A percentile compares a stretch with the other conserved stretches of the same genome.
phyloP scores from a whole-genome alignment of 2,797 vertebrate genomes.

The Sphenopsis melanotis region DNA sequence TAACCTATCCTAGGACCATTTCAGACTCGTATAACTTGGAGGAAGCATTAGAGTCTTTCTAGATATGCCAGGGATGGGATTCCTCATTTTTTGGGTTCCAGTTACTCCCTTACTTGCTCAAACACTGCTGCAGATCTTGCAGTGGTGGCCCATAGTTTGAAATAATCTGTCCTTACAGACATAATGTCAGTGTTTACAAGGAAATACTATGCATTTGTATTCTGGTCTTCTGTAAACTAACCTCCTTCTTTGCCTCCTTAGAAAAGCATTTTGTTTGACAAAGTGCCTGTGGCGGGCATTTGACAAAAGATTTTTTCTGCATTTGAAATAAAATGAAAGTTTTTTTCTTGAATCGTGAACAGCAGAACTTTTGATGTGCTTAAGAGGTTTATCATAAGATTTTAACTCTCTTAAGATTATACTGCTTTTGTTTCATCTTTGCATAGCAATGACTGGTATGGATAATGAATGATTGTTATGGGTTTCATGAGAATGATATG shows the following conservation, averaged over 20 bases:
- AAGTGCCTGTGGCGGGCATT: neutral
- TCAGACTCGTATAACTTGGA: neutral
- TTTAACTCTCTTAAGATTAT: neutral
- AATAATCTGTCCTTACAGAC: neutral
- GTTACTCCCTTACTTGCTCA: neutral
- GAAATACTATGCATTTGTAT: neutral
- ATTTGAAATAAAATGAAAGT: neutral
- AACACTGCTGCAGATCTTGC: neutral
- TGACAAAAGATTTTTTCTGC: neutral
- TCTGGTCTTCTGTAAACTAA: neutral
- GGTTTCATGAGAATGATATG: rapidly evolving
- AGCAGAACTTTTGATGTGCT: neutral
- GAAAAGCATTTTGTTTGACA: neutral
- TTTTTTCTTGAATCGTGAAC: neutral
- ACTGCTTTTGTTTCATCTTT: neutral
- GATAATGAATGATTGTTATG: neutral
- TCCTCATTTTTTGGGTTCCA: neutral
- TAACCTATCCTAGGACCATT: neutral
- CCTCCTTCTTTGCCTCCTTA: neutral
- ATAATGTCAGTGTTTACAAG: neutral
- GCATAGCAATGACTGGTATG: neutral
- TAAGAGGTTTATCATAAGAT: neutral
- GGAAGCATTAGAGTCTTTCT: neutral
- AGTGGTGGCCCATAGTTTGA: neutral
- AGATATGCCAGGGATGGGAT: neutral